Percentiles rank a stretch among this genome's conserved stretches.
Evolutionary conservation across 2,113 vertebrate species (phyloP).

Genomic region (Mesitornis unicolor): DNA sequence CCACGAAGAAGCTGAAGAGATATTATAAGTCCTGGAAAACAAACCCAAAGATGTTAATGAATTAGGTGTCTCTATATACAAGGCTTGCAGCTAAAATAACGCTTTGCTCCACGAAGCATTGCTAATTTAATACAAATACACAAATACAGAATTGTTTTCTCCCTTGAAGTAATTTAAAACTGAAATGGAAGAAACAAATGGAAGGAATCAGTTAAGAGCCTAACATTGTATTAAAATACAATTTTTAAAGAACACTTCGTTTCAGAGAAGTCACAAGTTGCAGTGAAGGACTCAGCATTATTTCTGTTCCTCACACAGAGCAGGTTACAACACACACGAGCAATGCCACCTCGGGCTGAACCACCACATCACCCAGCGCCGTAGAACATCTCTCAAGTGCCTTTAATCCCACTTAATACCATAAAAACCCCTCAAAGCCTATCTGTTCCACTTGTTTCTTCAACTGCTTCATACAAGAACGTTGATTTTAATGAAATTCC

Average conservation of each 20-base stretch:
- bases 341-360: not conserved
- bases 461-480: not conserved
- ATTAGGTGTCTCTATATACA: not conserved
- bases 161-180: not conserved
- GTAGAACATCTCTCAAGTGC: not conserved
- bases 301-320: not conserved
- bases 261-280: not conserved
- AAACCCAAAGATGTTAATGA: not conserved
- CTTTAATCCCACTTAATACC: not conserved
- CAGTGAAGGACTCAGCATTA: not conserved
- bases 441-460: not conserved
- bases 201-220: not conserved
- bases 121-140: not conserved
- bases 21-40: slow-evolving; percentile 88
- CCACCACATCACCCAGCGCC: not conserved
- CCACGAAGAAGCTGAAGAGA: slow-evolving; percentile 93
- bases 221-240: not conserved
- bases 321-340: not conserved
- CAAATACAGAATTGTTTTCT: not conserved
- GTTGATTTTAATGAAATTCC: not conserved
- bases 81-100: not conserved
- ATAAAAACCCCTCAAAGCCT: not conserved
- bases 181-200: not conserved
- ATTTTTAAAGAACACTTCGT: not conserved
- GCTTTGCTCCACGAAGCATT: not conserved